These are phyloP conservation scores for Rhinopomastus cyanomelas DNA, from an alignment of 2,113 vertebrate genomes.

Conservation along the genomic window DNA sequence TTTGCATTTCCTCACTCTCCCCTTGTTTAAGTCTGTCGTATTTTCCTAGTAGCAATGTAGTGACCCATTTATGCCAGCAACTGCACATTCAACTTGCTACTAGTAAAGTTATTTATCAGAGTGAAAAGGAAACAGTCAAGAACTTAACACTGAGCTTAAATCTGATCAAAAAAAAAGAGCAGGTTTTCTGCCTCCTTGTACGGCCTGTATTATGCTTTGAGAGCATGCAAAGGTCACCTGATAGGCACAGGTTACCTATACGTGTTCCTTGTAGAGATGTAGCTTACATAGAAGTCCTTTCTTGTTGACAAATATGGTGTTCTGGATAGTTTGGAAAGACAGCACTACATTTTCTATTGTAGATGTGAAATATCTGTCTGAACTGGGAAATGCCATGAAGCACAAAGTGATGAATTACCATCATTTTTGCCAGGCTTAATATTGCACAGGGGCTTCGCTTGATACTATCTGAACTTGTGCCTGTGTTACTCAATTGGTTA, in stretches of 20 bases:
- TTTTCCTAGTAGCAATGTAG: constrained; percentile 4
- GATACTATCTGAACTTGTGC: background rate
- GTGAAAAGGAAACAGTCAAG: background rate
- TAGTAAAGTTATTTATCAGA: background rate
- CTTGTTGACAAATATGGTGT: background rate
- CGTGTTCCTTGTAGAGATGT: rapidly evolving
- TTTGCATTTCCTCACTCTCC: background rate
- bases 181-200: background rate
- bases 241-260: background rate
- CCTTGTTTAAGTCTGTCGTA: background rate
- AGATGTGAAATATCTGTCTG: background rate
- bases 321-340: background rate
- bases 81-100: background rate
- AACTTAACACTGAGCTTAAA: background rate
- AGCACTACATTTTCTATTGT: background rate
- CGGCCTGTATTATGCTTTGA: background rate
- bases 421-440: background rate
- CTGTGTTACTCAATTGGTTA: background rate
- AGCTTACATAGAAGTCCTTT: background rate
- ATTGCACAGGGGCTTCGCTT: background rate
- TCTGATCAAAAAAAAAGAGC: rapidly evolving
- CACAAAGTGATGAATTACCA: background rate
- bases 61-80: constrained; percentile 1
- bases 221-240: background rate
- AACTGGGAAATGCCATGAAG: background rate